Evolutionary conservation across 2,888 invertebrate species (phyloP), one percentile per base, ranked within the genome.

Genomic region (Melieria crassipennis): DNA sequence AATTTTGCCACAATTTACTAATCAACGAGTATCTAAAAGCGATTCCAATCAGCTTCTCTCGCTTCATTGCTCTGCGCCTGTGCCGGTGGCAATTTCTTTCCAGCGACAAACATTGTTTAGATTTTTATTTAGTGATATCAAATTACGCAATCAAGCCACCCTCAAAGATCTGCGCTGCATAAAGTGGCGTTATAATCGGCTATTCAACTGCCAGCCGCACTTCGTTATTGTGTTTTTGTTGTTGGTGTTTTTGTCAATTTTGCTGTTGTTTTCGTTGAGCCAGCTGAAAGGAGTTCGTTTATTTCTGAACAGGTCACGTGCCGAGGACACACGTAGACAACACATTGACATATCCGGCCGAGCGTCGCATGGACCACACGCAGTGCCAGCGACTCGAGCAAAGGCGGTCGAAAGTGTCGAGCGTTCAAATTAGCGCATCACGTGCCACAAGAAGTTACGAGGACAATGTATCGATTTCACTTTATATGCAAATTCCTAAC

Each of bases 371-470:
- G 76, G 75, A 76, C 74, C 77, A 77, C 77, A 75, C 76, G 71
- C 73, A 73, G 64, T 66, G 50, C 16, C 69, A 70, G 61, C 62
- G 47, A 47, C 65, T 67, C 61, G 58, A 43, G 58, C n/a, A 2
- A 46, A 16, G 50, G 5, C 45, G 61, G 60, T 48, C 50, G 60
- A 60, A 60, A 13, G 50, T 10, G 52, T 52, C 61, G 67, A 60
- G 67, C 60, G 58, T 52, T 48, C 58, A 58, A 81, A 81, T 83
- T 83, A 81, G 83, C 82, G 76, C 81, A 83, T 81, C 81, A 81
- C 83, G 81, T 83, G 83, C 81, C 75, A 69, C 48, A 52, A 11
- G 16, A 5, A 70, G 13, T 77, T 73, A 64, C 42, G 76, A 70
- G 74, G 72, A 70, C 73, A 66, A 73, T 70, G 75, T 76, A 81